Evolutionary conservation across 2,113 vertebrate species (phyloP).

Genomic region (Boulengeromyrus knoepffleri): DNA sequence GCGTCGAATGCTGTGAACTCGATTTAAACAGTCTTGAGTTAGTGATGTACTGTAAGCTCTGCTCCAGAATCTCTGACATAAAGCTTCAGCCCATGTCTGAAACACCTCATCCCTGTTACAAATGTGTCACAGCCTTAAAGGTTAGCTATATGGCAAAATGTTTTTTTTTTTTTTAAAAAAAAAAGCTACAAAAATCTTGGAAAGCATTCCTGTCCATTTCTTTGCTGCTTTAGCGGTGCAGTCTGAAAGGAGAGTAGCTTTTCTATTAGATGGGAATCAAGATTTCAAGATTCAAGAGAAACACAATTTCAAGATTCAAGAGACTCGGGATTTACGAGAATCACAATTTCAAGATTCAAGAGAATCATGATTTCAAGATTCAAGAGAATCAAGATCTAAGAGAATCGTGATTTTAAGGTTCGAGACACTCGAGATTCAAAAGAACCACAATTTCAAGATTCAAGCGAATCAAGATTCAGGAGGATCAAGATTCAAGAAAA

Average conservation of each 20-base stretch:
- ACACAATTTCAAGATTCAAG: not conserved
- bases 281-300: not conserved
- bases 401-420: not conserved
- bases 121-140: no score
- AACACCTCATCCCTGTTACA: no score
- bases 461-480: not conserved
- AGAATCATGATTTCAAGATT: not conserved
- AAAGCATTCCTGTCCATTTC: no score
- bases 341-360: not conserved
- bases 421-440: not conserved
- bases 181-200: no score
- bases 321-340: not conserved
- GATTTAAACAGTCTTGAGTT: no score
- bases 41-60: no score
- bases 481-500: not conserved
- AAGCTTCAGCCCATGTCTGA: no score
- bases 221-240: not conserved
- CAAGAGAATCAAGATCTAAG: not conserved
- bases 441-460: not conserved
- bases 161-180: no score
- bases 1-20: no score
- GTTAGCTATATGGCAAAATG: no score
- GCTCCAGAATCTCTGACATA: no score
- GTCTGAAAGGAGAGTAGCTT: not conserved
- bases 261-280: not conserved